Conservation (phyloP, 1,140 invertebrate species). For the Dysdera silvatica region DNA sequence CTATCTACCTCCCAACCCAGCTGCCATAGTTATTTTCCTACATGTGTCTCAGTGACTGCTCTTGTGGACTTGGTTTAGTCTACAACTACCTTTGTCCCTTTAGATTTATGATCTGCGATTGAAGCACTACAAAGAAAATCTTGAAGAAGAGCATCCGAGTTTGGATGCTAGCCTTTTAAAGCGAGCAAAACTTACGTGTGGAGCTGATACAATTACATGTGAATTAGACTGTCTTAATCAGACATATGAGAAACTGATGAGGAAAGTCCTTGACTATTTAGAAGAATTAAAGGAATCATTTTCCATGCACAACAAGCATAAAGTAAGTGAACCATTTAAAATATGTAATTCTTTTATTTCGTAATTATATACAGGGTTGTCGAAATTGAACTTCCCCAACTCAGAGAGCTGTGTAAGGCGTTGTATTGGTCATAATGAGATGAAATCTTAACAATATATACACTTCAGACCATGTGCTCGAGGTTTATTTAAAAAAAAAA, state of each 20-base stretch:
- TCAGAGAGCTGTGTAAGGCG: too few species aligned
- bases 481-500: too few species aligned
- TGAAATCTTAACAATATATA: too few species aligned
- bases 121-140: constrained; percentile 76
- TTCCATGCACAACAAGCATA: constrained; percentile 39
- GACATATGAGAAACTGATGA: constrained; percentile 62
- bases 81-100: constrained; percentile 33
- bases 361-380: too few species aligned
- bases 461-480: too few species aligned
- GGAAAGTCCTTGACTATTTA: constrained; percentile 59
- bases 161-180: constrained; percentile 54
- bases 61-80: constrained; percentile 7
- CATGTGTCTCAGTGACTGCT: not conserved
- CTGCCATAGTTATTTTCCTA: too few species aligned
- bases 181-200: constrained; percentile 43
- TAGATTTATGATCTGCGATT: constrained; percentile 83
- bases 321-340: constrained; percentile 3
- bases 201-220: constrained; percentile 69
- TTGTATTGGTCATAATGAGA: too few species aligned
- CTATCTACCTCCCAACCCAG: constrained; percentile 1
- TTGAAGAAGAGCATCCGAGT: constrained; percentile 77
- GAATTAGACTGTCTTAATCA: constrained; percentile 79
- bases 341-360: too few species aligned
- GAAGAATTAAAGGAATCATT: constrained; percentile 50
- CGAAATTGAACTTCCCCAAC: too few species aligned